A percentile compares a stretch with the other conserved stretches of the same genome.
Conservation (phyloP, 2,797 vertebrate genomes). For the Odontamblyopus lacepedii region DNA sequence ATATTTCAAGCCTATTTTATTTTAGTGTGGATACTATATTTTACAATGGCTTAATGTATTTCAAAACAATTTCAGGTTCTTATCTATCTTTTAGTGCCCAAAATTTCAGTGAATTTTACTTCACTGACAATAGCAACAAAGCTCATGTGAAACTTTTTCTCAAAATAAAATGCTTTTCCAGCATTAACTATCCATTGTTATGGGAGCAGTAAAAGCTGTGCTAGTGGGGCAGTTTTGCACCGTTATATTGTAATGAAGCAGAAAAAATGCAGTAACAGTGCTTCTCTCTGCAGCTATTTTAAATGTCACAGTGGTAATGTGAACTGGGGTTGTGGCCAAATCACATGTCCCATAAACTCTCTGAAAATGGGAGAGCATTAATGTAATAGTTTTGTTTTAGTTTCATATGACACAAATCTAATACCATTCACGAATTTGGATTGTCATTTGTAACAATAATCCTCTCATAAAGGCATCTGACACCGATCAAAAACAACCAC, state of each 20-base stretch:
- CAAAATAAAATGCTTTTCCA: neutral
- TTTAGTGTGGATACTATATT: neutral
- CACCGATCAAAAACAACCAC: conserved; percentile 24
- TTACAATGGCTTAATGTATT: too few relatives aligned
- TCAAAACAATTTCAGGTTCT: too few relatives aligned
- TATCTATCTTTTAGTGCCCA: too few relatives aligned
- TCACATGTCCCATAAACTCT: neutral
- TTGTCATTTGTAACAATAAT: neutral
- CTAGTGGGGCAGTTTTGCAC: conserved; percentile 4
- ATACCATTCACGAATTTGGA: neutral
- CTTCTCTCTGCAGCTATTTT: conserved; percentile 8
- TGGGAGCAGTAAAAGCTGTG: conserved; percentile 14
- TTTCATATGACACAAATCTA: neutral
- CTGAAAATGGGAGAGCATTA: neutral
- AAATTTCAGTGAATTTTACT: neutral
- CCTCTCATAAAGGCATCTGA: conserved; percentile 2
- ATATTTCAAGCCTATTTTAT: neutral
- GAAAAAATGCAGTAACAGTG: conserved; percentile 4
- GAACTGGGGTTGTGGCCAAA: neutral
- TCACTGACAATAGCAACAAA: neutral
- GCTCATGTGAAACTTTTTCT: neutral
- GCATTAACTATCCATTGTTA: neutral
- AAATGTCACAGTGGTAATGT: conserved; percentile 4
- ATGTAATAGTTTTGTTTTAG: neutral
- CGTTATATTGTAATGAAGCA: conserved; percentile 2